These are phyloP conservation scores for Lapara coniferarum DNA, from an alignment of 2,888 invertebrate genomes.

Conservation along the genomic window DNA sequence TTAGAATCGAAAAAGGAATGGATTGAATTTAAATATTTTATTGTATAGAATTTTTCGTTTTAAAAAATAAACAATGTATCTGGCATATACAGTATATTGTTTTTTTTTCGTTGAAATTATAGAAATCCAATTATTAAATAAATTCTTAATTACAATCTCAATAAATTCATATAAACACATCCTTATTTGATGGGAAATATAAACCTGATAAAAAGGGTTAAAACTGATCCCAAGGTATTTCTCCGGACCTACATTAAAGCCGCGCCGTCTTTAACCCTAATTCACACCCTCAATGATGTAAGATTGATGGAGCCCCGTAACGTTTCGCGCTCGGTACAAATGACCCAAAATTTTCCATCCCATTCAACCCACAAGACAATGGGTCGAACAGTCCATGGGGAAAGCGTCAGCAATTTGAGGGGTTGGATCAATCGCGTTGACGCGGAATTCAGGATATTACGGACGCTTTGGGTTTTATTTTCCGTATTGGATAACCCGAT, in stretches of 20 bases:
- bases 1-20: too few species aligned
- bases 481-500: background rate
- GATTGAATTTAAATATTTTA: too few species aligned
- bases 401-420: constrained; percentile 17
- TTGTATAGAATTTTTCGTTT: too few species aligned
- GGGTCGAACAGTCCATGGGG: constrained; percentile 15
- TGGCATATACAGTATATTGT: too few species aligned
- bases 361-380: constrained; percentile 27
- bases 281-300: constrained; percentile 7
- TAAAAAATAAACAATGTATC: too few species aligned
- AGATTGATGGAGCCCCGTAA: constrained; percentile 25
- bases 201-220: background rate
- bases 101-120: too few species aligned
- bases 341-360: constrained; percentile 26
- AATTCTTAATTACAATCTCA: too few species aligned
- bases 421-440: constrained; percentile 10
- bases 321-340: constrained; percentile 25
- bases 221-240: background rate
- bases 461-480: background rate
- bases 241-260: background rate
- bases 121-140: too few species aligned
- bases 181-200: background rate
- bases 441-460: background rate
- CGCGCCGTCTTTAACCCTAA: constrained; percentile 14
- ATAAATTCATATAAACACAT: too few species aligned